Base-by-base conservation (phyloP, 2,888 invertebrate genomes). In the Ophion costatus region DNA sequence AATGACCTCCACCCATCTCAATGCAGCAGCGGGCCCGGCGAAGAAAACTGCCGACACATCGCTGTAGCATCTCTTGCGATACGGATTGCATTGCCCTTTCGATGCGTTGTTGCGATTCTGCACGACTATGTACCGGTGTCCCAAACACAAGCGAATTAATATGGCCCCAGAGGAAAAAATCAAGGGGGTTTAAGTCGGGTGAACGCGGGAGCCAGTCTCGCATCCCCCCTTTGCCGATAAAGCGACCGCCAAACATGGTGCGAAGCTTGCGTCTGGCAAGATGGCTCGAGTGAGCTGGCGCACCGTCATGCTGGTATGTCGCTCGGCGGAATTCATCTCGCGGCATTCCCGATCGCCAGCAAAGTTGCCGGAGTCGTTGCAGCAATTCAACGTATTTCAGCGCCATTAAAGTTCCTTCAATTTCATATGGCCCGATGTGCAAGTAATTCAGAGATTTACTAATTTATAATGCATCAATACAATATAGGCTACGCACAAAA, bases 341-440 rank as follows among this genome's bases (percentile, higher is more conserved):
- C n/a, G 56, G 56, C 56, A 56, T n/a, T 56, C 56, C 56, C 56
- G 56, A 56, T 56, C 56, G 56, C n/a, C 17, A 17, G 56, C 56
- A 56, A 56, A 17, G 14, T 56, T n/a, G n/a, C 6, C 14, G n/a
- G 56, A 56, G n/a, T 0, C 2, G 14, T 56, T 56, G 56, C n/a
- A 56, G 14, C 56, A 56, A 56, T 56, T 56, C 56, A n/a, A 56
- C 56, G n/a, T 56, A 56, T 14, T 56, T 56, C 6, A 17, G 56
- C 56, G 56, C 10, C 56, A 17, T 56, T 56, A 56, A 14, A 17
- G 7, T 56, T 0, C 11, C 56, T 11, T 56, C 56, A 10, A 56
- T 14, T 56, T 56, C 56, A n/a, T 56, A 56, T 17, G 56, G 14
- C 56, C 56, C 56, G 5, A 56, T n/a, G 17, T 56, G 56, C 56